Evolutionary conservation across 2,113 vertebrate genomes (phyloP).

Genomic region (Vanacampus margaritifer): DNA sequence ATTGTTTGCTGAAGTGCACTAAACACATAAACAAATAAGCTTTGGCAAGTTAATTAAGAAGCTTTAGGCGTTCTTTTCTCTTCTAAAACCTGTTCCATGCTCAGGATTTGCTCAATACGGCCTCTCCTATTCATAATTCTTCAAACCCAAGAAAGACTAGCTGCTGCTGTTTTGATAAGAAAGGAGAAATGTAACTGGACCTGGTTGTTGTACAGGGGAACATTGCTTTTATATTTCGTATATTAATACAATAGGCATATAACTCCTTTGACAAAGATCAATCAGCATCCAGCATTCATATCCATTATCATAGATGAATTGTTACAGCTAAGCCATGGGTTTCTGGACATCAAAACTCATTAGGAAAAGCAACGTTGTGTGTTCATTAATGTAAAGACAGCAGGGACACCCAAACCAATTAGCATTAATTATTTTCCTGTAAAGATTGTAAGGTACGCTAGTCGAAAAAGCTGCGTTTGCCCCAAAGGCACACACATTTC

Average conservation of each 20-base stretch:
- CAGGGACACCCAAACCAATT: neutral
- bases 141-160: neutral
- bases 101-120: constrained; percentile 19
- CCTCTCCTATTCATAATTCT: constrained; percentile 19
- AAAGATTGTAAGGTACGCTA: constrained; percentile 4
- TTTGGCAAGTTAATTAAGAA: constrained; percentile 34
- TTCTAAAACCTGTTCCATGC: constrained; percentile 15
- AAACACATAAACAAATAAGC: constrained; percentile 15
- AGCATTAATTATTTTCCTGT: constrained; percentile 2
- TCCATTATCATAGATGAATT: neutral
- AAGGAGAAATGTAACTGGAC: constrained; percentile 2
- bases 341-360: neutral
- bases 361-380: neutral
- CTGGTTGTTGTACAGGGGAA: neutral
- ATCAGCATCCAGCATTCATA: neutral
- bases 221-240: neutral
- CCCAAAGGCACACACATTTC: constrained; percentile 11
- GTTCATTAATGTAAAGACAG: neutral
- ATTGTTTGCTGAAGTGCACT: constrained; percentile 35
- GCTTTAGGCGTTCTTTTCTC: constrained; percentile 6
- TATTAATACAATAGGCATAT: neutral
- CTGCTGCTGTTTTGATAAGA: constrained; percentile 2
- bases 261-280: neutral
- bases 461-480: constrained; percentile 9
- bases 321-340: neutral